Percentiles rank a stretch among this genome's conserved stretches.
phyloP scores from a whole-genome alignment of 1,140 invertebrate species.

The Dreissena rostriformis region DNA sequence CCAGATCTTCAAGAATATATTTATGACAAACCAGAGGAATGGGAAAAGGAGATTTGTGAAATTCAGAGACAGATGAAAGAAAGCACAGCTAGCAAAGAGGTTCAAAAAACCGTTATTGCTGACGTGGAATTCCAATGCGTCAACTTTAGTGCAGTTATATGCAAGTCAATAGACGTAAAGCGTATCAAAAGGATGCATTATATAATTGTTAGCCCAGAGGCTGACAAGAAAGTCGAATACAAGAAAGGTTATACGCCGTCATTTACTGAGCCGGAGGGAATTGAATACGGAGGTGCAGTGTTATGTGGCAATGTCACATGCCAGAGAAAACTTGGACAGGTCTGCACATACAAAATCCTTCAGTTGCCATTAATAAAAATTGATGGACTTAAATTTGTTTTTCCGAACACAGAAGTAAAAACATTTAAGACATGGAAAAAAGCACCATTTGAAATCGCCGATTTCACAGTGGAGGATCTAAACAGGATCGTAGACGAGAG shows the following conservation, averaged over 20 bases:
- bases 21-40: slow-evolving; percentile 25
- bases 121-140: too few relatives aligned
- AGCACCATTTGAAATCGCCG: too few relatives aligned
- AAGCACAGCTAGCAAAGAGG: too few relatives aligned
- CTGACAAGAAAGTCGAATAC: background rate
- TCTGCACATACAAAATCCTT: background rate
- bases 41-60: slow-evolving; percentile 24
- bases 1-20: slow-evolving; percentile 34
- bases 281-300: background rate
- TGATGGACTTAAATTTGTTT: background rate
- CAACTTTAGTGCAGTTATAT: too few relatives aligned
- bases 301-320: background rate
- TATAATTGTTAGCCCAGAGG: background rate
- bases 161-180: too few relatives aligned
- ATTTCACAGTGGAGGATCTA: background rate
- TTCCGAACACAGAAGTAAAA: background rate
- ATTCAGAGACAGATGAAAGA: slow-evolving; percentile 49
- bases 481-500: background rate
- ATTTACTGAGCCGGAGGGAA: background rate
- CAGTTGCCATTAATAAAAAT: background rate
- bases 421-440: background rate
- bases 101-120: too few relatives aligned
- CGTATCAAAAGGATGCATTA: too few relatives aligned
- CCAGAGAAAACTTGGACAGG: background rate
- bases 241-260: background rate